Evolutionary conservation across 2,888 invertebrate genomes (phyloP).

Genomic region (Drosophila paracracens): DNA sequence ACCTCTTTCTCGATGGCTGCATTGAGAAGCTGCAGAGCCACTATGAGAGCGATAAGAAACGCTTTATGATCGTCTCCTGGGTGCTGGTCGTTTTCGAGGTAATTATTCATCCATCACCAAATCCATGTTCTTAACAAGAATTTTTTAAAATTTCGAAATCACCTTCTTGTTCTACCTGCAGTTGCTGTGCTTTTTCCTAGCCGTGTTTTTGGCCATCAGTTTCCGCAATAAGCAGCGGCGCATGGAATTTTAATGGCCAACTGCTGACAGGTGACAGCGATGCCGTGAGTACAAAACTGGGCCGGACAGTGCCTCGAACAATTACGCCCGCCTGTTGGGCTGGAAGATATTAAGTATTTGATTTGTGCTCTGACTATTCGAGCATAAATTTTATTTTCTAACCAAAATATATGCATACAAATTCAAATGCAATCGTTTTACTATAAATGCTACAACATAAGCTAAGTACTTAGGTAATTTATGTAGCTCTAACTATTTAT

Average conservation of each 20-base stretch:
- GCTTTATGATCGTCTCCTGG: conserved; percentile 88
- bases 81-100: conserved; percentile 90
- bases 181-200: conserved; percentile 73
- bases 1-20: conserved; percentile 76
- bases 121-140: neutral
- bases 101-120: conserved; percentile 49
- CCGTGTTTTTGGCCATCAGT: conserved; percentile 74
- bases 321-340: conserved; percentile 9
- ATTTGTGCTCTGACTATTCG: conserved; percentile 42
- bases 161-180: conserved; percentile 34
- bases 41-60: conserved; percentile 84
- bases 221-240: conserved; percentile 82
- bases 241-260: conserved; percentile 76
- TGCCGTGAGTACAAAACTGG: conserved; percentile 60
- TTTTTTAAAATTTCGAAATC: neutral
- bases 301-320: conserved; percentile 5
- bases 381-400: conserved; percentile 44
- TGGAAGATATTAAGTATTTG: conserved; percentile 52
- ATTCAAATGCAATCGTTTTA: conserved; percentile 26
- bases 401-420: conserved; percentile 23
- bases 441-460: conserved; percentile 43
- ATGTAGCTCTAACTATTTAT: conserved; percentile 50
- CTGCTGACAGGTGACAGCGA: conserved; percentile 10
- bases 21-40: conserved; percentile 67
- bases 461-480: conserved; percentile 47